Evolutionary conservation across 2,888 invertebrate species (phyloP), one percentile per base, ranked within the genome.

Genomic region (Chrysodeixis includens): DNA sequence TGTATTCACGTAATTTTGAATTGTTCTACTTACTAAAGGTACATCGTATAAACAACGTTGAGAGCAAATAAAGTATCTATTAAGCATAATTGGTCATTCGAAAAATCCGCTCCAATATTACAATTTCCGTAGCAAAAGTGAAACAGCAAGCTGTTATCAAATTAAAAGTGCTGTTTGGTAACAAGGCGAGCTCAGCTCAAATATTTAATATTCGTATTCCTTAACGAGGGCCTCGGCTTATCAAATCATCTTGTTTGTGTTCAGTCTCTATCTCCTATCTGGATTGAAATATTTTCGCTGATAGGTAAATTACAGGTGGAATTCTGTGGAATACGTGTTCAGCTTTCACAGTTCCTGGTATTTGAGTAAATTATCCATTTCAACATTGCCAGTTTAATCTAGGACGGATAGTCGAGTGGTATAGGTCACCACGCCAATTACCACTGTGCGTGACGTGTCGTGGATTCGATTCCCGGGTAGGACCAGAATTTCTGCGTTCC

Each of bases 181-280:
- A 69, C 66, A 73, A 75, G 69, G 57, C 64, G 63, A 70, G 59
- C 51, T 71, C 62, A 59, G 69, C 49, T 78, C 83, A 81, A 84
- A 83, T 85, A 80, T 86, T 86, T 78, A 84, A 82, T 71, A 77
- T 84, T 77, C 77, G 53, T 74, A 79, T 80, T 83, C 69, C 74
- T 77, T 86, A 86, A 86, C 86, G 85, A 86, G 74, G 69, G 51
- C 59, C 58, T 56, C 60, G 9, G 62, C 20, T 69, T 65, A 75
- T 75, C 62, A 57, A 65, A 75, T 75, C 72, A 75, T 60, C 57
- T 69, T 75, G 72, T 74, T 74, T 74, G 74, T 60, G 40, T 65
- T 71, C 56, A 54, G n/a, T n/a, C 53, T 57, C 61, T 55, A 54
- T 61, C 68, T 74, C 54, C 61, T 55, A 52, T 61, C 64, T 74